Evolutionary conservation across 2,797 vertebrate genomes (phyloP).

Genomic region (Cossypha niveicapilla): DNA sequence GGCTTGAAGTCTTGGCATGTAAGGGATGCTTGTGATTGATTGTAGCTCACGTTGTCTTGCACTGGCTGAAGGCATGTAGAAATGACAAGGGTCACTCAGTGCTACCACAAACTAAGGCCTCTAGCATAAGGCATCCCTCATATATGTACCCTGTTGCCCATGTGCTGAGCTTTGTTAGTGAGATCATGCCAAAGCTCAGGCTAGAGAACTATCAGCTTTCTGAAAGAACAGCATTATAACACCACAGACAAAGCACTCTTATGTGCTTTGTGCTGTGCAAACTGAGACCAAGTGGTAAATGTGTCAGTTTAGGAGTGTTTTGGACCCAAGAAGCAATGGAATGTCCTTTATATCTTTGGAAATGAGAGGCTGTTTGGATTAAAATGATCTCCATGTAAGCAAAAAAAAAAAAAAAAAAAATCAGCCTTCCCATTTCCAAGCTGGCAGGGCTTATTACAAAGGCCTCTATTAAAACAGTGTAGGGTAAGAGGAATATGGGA

Average conservation of each 20-base stretch:
- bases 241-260: conserved; percentile 35
- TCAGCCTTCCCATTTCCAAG: conserved; percentile 43
- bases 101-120: conserved; percentile 39
- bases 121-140: conserved; percentile 23
- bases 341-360: conserved; percentile 48
- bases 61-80: neutral
- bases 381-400: conserved; percentile 57
- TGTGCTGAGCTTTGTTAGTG: conserved; percentile 7
- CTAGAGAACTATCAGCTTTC: conserved; percentile 28
- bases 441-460: conserved; percentile 49
- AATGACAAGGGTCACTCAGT: conserved; percentile 11
- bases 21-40: conserved; percentile 23
- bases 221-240: conserved; percentile 52
- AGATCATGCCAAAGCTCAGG: neutral
- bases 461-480: conserved; percentile 29
- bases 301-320: conserved; percentile 42
- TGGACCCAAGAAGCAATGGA: conserved; percentile 34
- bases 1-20: conserved; percentile 29
- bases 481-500: conserved; percentile 39
- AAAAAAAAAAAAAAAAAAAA: conserved; percentile 33
- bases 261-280: conserved; percentile 53
- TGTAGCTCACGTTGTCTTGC: neutral
- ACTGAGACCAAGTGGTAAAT: conserved; percentile 35
- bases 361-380: conserved; percentile 57
- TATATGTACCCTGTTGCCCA: neutral